Evolutionary conservation across 2,113 vertebrate species (phyloP).

Genomic region (Erythrocercus mccallii): DNA sequence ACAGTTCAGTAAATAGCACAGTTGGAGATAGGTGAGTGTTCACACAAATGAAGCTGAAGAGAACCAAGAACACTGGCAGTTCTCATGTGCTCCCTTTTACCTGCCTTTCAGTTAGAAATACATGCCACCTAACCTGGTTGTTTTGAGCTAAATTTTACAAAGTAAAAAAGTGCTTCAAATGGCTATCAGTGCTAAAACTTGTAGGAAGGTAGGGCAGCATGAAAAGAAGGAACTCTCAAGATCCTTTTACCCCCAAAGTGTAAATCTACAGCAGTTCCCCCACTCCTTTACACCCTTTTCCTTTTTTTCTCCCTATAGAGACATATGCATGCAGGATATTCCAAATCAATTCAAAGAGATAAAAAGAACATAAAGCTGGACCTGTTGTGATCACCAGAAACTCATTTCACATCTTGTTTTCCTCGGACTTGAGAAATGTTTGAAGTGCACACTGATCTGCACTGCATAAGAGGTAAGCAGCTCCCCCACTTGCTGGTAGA

Average conservation of each 20-base stretch:
- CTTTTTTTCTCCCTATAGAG: not conserved
- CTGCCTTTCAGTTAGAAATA: not conserved
- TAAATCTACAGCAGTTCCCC: not conserved
- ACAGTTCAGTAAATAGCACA: not conserved
- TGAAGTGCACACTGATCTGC: not conserved
- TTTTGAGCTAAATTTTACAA: not conserved
- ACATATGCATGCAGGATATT: not conserved
- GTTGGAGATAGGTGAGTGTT: not conserved
- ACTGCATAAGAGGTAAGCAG: not conserved
- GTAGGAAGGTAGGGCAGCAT: not conserved
- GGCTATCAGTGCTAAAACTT: not conserved
- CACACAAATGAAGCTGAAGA: not conserved
- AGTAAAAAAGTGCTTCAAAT: not conserved
- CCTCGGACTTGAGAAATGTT: not conserved
- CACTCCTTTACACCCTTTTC: not conserved
- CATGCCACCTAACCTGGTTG: not conserved
- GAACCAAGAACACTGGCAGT: not conserved
- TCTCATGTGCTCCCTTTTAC: not conserved
- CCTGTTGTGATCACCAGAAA: not conserved
- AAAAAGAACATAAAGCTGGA: not conserved
- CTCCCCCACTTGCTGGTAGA: not conserved
- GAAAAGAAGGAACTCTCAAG: not conserved
- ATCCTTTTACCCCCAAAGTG: not conserved
- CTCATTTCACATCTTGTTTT: not conserved
- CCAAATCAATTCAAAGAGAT: not conserved